Percentiles rank a stretch among this genome's conserved stretches.
Conservation (phyloP, 2,888 invertebrate genomes). For the Crioceris asparagi region DNA sequence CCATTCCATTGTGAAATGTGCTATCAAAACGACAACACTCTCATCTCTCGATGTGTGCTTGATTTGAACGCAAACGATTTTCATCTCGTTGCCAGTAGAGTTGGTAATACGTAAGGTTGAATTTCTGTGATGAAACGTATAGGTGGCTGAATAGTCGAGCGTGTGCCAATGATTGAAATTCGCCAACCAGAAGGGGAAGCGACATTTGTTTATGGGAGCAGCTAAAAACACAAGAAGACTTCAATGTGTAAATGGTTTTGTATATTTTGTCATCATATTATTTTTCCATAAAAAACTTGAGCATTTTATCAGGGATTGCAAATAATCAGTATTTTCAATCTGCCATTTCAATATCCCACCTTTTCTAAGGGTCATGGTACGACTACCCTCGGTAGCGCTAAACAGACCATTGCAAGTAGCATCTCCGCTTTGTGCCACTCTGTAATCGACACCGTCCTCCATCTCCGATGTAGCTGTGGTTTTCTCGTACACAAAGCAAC, state of each 20-base stretch:
- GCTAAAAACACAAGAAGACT: conserved; percentile 39
- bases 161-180: conserved; percentile 82
- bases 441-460: conserved; percentile 52
- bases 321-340: too few relatives aligned
- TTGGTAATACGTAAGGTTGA: conserved; percentile 62
- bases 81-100: conserved; percentile 50
- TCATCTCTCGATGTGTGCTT: conserved; percentile 48
- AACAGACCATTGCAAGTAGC: conserved; percentile 89
- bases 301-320: too few relatives aligned
- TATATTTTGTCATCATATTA: background rate
- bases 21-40: conserved; percentile 49
- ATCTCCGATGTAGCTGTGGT: conserved; percentile 41
- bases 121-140: conserved; percentile 74
- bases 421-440: conserved; percentile 84
- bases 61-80: conserved; percentile 54
- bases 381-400: conserved; percentile 77
- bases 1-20: conserved; percentile 67
- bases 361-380: conserved; percentile 73
- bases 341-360: conserved; percentile 48
- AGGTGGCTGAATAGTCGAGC: conserved; percentile 73
- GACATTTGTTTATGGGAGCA: conserved; percentile 64
- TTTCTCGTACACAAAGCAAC: conserved; percentile 92
- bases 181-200: conserved; percentile 81
- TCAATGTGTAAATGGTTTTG: too few relatives aligned
- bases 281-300: background rate